Conservation (phyloP, 2,113 vertebrate species). For the Scolopax mira region DNA sequence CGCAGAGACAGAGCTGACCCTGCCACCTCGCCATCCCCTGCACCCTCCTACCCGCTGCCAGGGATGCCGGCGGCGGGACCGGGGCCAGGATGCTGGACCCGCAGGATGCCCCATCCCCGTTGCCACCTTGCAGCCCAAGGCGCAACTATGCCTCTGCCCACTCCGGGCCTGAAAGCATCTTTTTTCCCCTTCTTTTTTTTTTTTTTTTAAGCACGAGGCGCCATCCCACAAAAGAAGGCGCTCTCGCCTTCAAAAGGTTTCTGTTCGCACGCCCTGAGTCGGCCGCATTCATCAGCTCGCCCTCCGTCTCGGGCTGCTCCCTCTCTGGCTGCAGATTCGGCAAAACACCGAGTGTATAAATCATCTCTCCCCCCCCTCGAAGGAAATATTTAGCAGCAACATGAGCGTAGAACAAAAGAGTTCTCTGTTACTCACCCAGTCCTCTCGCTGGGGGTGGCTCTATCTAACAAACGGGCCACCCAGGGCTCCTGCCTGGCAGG, state of each 20-base stretch:
- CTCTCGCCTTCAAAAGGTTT: not conserved
- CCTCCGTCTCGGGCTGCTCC: not conserved
- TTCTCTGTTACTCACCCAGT: slow-evolving; percentile 33
- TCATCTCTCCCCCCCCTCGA: not conserved
- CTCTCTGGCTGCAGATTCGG: not conserved
- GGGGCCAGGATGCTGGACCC: not conserved
- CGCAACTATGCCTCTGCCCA: rapidly evolving
- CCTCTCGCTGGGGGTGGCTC: not conserved
- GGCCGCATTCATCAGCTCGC: not conserved
- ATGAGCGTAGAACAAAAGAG: not conserved
- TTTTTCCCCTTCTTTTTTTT: not conserved
- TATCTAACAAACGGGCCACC: not conserved
- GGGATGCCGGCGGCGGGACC: rapidly evolving
- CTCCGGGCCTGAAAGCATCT: not conserved
- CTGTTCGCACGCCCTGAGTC: slow-evolving; percentile 1
- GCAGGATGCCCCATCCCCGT: rapidly evolving
- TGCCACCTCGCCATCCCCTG: rapidly evolving
- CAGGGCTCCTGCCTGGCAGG: not conserved
- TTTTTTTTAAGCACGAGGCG: not conserved
- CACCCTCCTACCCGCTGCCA: rapidly evolving
- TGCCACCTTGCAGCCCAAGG: not conserved
- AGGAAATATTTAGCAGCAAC: slow-evolving; percentile 34
- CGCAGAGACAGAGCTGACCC: rapidly evolving
- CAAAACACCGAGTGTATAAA: not conserved
- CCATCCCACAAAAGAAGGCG: slow-evolving; percentile 17